Conservation (phyloP, 2,113 vertebrate species). For the Gadus chalcogrammus region DNA sequence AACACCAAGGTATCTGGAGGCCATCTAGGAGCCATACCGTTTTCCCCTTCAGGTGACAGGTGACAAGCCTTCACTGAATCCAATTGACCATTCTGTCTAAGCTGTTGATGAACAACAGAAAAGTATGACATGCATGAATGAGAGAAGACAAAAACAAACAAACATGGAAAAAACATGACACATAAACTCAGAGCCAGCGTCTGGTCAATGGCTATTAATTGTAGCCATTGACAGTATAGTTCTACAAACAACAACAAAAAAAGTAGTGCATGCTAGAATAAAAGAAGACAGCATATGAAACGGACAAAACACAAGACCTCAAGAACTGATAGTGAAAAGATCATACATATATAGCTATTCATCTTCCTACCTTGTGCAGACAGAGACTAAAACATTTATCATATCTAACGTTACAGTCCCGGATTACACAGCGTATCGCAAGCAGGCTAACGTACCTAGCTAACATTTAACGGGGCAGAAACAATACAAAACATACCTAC, state of each 20-base stretch:
- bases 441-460: constrained; percentile 27
- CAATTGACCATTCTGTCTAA: constrained; percentile 31
- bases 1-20: constrained; percentile 73
- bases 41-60: constrained; percentile 33
- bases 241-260: too few species aligned
- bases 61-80: constrained; percentile 22
- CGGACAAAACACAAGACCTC: too few species aligned
- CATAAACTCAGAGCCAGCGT: too few species aligned
- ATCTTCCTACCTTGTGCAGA: background rate
- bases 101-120: constrained; percentile 44
- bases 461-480: background rate
- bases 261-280: too few species aligned
- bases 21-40: constrained; percentile 82
- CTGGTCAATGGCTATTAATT: too few species aligned
- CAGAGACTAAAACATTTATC: background rate
- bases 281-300: too few species aligned
- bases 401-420: background rate
- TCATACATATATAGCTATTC: background rate
- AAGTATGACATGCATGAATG: constrained; percentile 2
- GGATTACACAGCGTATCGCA: background rate
- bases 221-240: too few species aligned
- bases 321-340: too few species aligned
- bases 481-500: background rate
- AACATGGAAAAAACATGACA: background rate
- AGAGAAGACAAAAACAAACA: background rate